Base-by-base conservation (phyloP, 2,797 vertebrate genomes). In the Muscicapa comitata region DNA sequence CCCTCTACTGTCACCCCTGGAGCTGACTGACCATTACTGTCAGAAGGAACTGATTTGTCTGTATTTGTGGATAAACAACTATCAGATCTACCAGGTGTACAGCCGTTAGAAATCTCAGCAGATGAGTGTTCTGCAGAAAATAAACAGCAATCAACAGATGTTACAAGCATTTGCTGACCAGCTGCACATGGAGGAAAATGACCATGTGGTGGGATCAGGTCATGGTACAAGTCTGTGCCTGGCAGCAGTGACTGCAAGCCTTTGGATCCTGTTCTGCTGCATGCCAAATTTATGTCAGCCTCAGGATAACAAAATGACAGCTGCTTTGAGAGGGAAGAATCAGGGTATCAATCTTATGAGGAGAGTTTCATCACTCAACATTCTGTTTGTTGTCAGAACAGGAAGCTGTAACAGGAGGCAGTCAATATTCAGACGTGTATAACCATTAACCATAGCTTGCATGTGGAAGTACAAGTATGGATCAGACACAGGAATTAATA, bases 151-250 rank as follows among this genome's bases (percentile, higher is more conserved):
- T 37, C 47, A 85, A 68, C 80, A 94, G 91, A 78, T 76, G 84
- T 84, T 91, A 59, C 54, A 86, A 86, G 50, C 48, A 77, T 62
- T 94, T 90, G 68, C 62, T 88, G 83, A 92, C 92, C 88, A 92
- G 45, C 70, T 90, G 77, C 58, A 84, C 35, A 67, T 7, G 25
- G 61, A 63, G 68, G 43, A 71, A 82, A 83, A 72, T 63, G 50
- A 67, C 76, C 24, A 10, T 6, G 11, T 31, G 24, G 53, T 57
- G 35, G 58, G 58, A 93, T 88, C 80, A 40, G 43, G 70, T 70
- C 62, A 62, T 26, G 43, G 71, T 38, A 55, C 51, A 87, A 85
- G 86, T 17, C 77, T 51, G 25, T 53, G 76, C 66, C 76, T 86
- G 62, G 48, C 79, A 81, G 53, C 35, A 48, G 57, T 16, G 53